These are phyloP conservation scores for Orthonyx spaldingii DNA, from an alignment of 2,113 vertebrate species.

Conservation along the genomic window DNA sequence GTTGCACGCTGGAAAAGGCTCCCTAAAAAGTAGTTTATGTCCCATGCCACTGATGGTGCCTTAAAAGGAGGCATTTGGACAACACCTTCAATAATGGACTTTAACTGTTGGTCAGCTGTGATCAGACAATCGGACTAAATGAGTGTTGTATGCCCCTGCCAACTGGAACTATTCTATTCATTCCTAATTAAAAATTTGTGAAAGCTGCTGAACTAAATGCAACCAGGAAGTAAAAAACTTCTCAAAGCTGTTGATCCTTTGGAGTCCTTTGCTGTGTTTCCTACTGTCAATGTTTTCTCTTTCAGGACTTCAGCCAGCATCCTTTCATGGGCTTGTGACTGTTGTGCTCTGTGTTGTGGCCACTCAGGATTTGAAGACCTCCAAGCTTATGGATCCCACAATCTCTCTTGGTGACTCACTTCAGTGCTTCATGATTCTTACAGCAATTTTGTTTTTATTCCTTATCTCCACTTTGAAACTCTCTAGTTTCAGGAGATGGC, in stretches of 20 bases:
- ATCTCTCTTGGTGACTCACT: not conserved
- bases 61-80: not conserved
- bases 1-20: not conserved
- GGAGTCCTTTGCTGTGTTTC: not conserved
- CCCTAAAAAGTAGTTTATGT: too few relatives aligned
- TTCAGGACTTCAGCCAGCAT: not conserved
- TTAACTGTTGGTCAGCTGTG: not conserved
- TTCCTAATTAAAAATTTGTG: not conserved
- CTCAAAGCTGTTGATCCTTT: not conserved
- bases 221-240: not conserved
- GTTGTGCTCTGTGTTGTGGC: not conserved
- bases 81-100: accelerated
- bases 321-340: accelerated
- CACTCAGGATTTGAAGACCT: not conserved
- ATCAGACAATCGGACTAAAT: not conserved
- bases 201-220: not conserved
- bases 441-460: not conserved
- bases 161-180: not conserved
- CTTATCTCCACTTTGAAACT: not conserved
- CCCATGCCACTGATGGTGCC: not conserved
- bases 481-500: not conserved
- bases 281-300: not conserved
- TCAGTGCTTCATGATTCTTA: not conserved
- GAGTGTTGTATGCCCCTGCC: not conserved
- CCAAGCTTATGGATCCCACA: too few relatives aligned